Conservation (phyloP, 2,888 invertebrate species). For the Drosophila mettleri region DNA sequence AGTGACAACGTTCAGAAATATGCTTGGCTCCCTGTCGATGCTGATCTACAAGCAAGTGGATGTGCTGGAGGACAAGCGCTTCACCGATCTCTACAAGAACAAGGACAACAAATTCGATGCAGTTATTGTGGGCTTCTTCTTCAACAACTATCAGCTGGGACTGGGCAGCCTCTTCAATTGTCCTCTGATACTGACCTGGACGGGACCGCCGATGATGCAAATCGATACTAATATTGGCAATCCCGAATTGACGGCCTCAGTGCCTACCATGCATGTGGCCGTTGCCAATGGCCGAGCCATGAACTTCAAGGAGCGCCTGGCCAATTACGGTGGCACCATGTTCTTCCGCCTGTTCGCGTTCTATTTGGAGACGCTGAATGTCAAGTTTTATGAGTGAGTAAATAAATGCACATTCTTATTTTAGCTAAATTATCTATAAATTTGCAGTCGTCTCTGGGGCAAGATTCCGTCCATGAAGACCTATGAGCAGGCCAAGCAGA, state of each 20-base stretch:
- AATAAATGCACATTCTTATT: neutral
- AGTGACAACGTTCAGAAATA: slow-evolving; percentile 33
- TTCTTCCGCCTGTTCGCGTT: slow-evolving; percentile 33
- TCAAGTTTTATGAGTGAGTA: slow-evolving; percentile 70
- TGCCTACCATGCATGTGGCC: slow-evolving; percentile 67
- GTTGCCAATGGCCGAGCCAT: slow-evolving; percentile 48
- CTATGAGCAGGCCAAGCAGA: slow-evolving; percentile 70
- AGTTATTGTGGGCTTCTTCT: slow-evolving; percentile 81
- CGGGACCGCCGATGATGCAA: slow-evolving; percentile 56
- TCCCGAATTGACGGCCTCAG: slow-evolving; percentile 71
- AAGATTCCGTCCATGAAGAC: slow-evolving; percentile 61
- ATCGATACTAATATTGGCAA: slow-evolving; percentile 72
- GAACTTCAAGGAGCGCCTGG: slow-evolving; percentile 64
- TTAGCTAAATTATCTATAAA: neutral
- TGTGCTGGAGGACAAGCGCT: slow-evolving; percentile 69
- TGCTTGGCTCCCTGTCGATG: slow-evolving; percentile 58
- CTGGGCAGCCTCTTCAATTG: slow-evolving; percentile 78
- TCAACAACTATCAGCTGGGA: slow-evolving; percentile 79
- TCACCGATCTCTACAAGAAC: slow-evolving; percentile 76
- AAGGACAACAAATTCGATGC: slow-evolving; percentile 82
- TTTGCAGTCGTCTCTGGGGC: slow-evolving; percentile 46
- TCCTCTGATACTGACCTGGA: slow-evolving; percentile 77
- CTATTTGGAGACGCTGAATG: slow-evolving; percentile 32
- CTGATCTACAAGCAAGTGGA: slow-evolving; percentile 75
- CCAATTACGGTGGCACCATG: slow-evolving; percentile 51